Conservation (phyloP, 2,797 vertebrate species). For the Adelosebastes latens region DNA sequence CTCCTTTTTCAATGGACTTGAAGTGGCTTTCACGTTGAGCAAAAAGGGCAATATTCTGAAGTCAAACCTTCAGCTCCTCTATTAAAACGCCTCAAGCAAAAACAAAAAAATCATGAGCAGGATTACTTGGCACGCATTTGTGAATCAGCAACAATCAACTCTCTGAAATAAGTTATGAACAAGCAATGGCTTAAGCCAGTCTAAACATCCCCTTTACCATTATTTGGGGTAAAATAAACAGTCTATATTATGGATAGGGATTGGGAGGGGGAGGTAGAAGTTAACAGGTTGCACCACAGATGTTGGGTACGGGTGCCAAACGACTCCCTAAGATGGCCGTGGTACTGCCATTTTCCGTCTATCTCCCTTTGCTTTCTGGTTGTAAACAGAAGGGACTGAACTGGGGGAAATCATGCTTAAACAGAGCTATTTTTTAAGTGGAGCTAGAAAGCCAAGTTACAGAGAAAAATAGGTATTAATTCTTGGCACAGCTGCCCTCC, state of each 20-base stretch:
- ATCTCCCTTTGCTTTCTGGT: slow-evolving; percentile 43
- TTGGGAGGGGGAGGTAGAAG: slow-evolving; percentile 12
- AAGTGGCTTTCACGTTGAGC: slow-evolving; percentile 66
- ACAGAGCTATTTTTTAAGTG: slow-evolving; percentile 43
- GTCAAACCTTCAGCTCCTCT: slow-evolving; percentile 33
- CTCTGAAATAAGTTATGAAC: background rate
- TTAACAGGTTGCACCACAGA: slow-evolving; percentile 57
- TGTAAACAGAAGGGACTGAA: slow-evolving; percentile 24
- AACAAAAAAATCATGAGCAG: background rate
- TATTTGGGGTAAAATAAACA: background rate
- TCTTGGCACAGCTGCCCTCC: slow-evolving; percentile 41
- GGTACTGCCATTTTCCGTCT: slow-evolving; percentile 81
- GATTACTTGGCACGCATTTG: background rate
- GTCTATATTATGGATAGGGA: background rate
- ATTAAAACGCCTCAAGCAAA: slow-evolving; percentile 8
- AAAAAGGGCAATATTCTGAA: slow-evolving; percentile 49
- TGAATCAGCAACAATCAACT: background rate
- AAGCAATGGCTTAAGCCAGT: background rate
- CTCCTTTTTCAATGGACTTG: slow-evolving; percentile 62
- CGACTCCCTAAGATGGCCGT: slow-evolving; percentile 83
- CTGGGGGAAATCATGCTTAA: slow-evolving; percentile 40
- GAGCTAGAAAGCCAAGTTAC: slow-evolving; percentile 12
- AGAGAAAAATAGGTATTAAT: slow-evolving; percentile 50
- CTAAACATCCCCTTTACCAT: background rate
- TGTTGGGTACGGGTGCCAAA: slow-evolving; percentile 58